Evolutionary conservation across 2,797 vertebrate genomes (phyloP).

Genomic region (Peromyscus attwateri): DNA sequence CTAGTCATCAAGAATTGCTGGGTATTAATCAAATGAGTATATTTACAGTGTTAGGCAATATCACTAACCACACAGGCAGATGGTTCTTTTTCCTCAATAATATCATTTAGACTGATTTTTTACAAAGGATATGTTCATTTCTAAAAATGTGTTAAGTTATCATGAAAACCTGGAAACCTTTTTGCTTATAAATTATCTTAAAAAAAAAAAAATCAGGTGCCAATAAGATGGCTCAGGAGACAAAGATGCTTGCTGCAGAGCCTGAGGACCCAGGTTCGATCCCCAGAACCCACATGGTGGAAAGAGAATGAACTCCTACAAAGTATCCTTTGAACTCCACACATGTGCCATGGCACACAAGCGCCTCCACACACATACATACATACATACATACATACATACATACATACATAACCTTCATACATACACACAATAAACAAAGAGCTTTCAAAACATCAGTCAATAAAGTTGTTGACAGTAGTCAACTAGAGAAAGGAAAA

Average conservation of each 20-base stretch:
- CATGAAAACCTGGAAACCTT: neutral
- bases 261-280: neutral
- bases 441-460: neutral
- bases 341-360: neutral
- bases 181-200: neutral
- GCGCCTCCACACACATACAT: neutral
- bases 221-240: neutral
- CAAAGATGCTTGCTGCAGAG: neutral
- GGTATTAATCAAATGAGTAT: neutral
- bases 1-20: neutral
- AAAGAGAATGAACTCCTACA: neutral
- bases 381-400: neutral
- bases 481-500: neutral
- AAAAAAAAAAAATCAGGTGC: neutral
- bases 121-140: slow-evolving; percentile 25
- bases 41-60: neutral
- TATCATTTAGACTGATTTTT: slow-evolving; percentile 6
- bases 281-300: neutral
- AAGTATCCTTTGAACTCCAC: neutral
- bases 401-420: too few relatives aligned
- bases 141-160: slow-evolving; percentile 20
- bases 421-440: neutral
- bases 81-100: neutral
- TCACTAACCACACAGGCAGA: neutral
- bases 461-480: neutral